Percentiles rank a stretch among this genome's conserved stretches.
Conservation (phyloP, 2,113 vertebrate genomes). For the Scopus umbretta region DNA sequence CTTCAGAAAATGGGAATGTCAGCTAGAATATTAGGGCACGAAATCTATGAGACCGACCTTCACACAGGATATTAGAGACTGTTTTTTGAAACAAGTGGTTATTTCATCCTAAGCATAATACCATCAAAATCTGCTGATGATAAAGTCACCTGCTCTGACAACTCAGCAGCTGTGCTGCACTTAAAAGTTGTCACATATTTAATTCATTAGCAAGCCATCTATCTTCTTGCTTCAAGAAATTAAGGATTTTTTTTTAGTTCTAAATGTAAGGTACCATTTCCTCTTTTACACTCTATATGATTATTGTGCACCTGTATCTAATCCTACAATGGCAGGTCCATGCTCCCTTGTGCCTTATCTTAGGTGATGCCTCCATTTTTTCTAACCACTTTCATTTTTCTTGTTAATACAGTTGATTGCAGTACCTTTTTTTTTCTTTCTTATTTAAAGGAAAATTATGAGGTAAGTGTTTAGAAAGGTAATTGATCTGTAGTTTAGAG, state of each 20-base stretch:
- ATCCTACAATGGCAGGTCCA: neutral
- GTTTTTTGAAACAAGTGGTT: conserved; percentile 51
- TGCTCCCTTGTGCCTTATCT: neutral
- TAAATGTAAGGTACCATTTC: neutral
- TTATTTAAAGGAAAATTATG: conserved; percentile 54
- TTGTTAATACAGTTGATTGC: neutral
- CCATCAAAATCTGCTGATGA: conserved; percentile 55
- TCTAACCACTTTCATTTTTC: neutral
- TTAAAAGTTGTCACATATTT: conserved; percentile 46
- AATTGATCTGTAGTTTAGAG: conserved; percentile 56
- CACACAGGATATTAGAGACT: conserved; percentile 36
- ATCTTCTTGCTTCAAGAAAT: conserved; percentile 23
- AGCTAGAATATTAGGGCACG: conserved; percentile 66
- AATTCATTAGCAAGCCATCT: conserved; percentile 50
- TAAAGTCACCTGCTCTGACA: conserved; percentile 63
- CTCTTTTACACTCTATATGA: neutral
- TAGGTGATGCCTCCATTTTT: neutral
- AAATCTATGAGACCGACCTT: conserved; percentile 63
- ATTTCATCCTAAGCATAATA: conserved; percentile 57
- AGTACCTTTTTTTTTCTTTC: neutral
- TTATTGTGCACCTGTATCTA: neutral
- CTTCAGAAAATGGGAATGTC: conserved; percentile 69
- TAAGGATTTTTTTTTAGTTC: neutral
- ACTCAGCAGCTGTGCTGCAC: conserved; percentile 23
- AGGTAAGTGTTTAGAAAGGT: conserved; percentile 57